phyloP scores from a whole-genome alignment of 2,113 vertebrate species.

The Amblyornis subalaris region DNA sequence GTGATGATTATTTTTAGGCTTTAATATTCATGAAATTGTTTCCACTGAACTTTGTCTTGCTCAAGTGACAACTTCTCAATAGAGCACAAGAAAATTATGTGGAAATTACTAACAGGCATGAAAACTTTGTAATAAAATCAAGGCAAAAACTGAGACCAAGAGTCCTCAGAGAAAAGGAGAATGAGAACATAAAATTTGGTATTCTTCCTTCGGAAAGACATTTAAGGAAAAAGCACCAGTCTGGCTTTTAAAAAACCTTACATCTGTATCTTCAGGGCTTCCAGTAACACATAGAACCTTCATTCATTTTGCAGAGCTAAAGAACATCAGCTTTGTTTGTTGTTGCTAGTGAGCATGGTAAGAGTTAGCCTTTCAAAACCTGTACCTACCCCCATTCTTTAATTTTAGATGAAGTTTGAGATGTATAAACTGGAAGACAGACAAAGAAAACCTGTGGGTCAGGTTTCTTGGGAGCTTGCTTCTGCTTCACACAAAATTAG shows the following conservation, averaged over 20 bases:
- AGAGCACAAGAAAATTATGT: neutral
- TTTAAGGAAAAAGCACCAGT: neutral
- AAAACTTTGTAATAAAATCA: neutral
- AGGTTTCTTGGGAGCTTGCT: neutral
- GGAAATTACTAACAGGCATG: neutral
- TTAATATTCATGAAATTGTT: neutral
- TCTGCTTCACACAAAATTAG: neutral
- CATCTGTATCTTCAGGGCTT: neutral
- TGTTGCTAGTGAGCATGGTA: neutral
- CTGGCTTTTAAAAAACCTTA: neutral
- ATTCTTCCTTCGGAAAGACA: neutral
- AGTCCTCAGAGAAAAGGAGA: neutral
- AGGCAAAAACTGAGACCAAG: neutral
- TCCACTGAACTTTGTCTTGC: neutral
- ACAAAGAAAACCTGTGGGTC: neutral
- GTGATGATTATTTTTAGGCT: neutral
- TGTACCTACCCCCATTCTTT: neutral
- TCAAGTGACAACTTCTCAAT: neutral
- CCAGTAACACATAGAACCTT: neutral
- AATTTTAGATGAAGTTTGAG: conserved; percentile 11
- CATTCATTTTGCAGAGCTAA: neutral
- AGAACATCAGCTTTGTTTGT: neutral
- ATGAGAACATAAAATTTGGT: neutral
- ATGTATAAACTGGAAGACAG: neutral
- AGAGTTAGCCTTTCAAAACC: neutral